Percentiles rank a stretch among this genome's conserved stretches.
Evolutionary conservation across 2,113 vertebrate species (phyloP).

Genomic region (Pteronura brasiliensis): DNA sequence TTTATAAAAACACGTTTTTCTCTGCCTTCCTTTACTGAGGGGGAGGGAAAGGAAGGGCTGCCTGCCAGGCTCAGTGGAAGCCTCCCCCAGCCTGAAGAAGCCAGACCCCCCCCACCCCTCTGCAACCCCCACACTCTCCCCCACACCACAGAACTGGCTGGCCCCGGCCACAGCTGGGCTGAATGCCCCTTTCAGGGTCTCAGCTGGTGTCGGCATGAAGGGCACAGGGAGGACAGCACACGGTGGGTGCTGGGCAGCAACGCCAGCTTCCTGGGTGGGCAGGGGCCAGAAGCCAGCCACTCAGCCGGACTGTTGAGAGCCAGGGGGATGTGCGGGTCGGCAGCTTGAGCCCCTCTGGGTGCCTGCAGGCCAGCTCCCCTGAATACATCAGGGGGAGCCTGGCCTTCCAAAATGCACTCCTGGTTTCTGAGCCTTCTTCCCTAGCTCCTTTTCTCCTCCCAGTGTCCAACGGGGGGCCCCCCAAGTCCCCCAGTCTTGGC

Average conservation of each 20-base stretch:
- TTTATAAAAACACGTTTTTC: conserved; percentile 80
- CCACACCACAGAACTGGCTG: conserved; percentile 41
- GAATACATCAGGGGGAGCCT: background rate
- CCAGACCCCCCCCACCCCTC: background rate
- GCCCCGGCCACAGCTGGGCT: conserved; percentile 27
- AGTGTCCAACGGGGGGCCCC: background rate
- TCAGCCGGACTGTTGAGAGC: background rate
- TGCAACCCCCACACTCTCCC: background rate
- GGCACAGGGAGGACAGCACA: background rate
- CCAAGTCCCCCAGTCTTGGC: background rate
- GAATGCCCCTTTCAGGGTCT: background rate
- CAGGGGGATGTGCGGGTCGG: background rate
- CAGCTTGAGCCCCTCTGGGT: background rate
- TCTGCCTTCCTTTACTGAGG: conserved; percentile 62
- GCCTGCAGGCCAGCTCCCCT: background rate
- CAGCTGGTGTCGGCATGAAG: background rate
- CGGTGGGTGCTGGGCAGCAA: background rate
- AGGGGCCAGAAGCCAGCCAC: background rate
- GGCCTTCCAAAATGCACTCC: background rate
- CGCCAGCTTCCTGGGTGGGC: background rate
- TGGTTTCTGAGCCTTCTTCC: background rate
- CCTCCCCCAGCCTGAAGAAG: background rate
- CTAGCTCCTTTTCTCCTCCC: background rate
- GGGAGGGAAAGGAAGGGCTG: conserved; percentile 72
- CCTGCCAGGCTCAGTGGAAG: background rate